Conservation (phyloP, 2,797 vertebrate species). For the Crypturellus tataupa region DNA sequence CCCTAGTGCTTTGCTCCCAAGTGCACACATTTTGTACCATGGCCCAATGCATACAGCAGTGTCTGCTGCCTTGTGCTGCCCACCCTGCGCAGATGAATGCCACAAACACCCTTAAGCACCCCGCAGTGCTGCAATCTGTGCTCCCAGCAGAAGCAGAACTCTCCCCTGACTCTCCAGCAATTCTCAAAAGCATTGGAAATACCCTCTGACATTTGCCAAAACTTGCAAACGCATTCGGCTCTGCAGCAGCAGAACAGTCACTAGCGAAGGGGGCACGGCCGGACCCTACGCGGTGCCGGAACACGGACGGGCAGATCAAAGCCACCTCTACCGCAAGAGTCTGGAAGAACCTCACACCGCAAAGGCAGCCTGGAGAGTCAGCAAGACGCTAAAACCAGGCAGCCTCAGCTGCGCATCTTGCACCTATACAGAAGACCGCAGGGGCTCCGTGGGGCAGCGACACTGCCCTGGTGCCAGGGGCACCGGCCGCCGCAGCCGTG, state of each 20-base stretch:
- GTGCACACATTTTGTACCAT: accelerated
- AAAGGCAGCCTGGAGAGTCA: accelerated
- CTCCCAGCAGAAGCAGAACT: background rate
- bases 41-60: background rate
- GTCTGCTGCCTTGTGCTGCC: too few relatives aligned
- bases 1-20: accelerated
- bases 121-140: accelerated
- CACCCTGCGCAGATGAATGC: background rate
- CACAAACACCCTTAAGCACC: background rate
- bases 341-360: background rate
- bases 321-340: background rate
- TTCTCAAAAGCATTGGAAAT: background rate
- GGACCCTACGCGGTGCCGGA: accelerated
- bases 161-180: background rate
- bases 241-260: background rate
- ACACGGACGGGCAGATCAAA: background rate
- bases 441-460: too few relatives aligned
- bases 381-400: too few relatives aligned
- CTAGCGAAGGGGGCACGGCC: accelerated
- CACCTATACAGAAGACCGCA: too few relatives aligned
- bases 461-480: too few relatives aligned
- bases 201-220: accelerated
- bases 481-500: too few relatives aligned
- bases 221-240: accelerated
- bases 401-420: too few relatives aligned